These are phyloP conservation scores for Ciconia maguari DNA, from an alignment of 2,113 vertebrate genomes.

Conservation along the genomic window DNA sequence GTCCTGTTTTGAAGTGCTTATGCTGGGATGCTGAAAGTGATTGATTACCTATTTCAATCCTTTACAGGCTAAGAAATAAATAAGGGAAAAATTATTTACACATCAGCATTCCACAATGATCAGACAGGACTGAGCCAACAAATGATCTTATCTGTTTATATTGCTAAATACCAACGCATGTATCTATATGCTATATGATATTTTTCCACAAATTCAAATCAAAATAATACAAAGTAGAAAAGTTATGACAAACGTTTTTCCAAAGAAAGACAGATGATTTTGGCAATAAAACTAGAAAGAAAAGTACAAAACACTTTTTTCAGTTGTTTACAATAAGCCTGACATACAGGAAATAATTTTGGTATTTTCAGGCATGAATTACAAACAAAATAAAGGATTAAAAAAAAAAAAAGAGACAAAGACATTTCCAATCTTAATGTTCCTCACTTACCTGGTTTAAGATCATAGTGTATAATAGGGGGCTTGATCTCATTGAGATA, in stretches of 20 bases:
- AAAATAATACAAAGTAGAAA: background rate
- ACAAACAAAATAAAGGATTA: background rate
- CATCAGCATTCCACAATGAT: background rate
- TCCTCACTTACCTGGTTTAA: constrained; percentile 90
- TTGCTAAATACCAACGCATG: background rate
- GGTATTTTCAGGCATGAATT: background rate
- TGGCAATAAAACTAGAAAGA: background rate
- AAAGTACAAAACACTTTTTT: background rate
- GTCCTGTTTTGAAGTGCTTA: background rate
- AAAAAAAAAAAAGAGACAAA: background rate
- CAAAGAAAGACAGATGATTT: background rate
- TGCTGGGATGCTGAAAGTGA: background rate
- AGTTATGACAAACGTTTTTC: background rate
- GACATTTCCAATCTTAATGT: background rate
- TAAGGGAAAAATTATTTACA: background rate
- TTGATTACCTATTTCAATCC: background rate
- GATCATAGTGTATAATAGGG: constrained; percentile 99
- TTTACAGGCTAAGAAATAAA: background rate
- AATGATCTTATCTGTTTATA: background rate
- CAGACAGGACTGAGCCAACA: background rate
- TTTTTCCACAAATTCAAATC: background rate
- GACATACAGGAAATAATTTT: background rate
- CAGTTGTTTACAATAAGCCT: background rate
- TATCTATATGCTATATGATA: background rate
- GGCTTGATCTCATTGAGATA: constrained; percentile 99